Evolutionary conservation across 2,113 vertebrate genomes (phyloP).

Genomic region (Chaenocephalus aceratus): DNA sequence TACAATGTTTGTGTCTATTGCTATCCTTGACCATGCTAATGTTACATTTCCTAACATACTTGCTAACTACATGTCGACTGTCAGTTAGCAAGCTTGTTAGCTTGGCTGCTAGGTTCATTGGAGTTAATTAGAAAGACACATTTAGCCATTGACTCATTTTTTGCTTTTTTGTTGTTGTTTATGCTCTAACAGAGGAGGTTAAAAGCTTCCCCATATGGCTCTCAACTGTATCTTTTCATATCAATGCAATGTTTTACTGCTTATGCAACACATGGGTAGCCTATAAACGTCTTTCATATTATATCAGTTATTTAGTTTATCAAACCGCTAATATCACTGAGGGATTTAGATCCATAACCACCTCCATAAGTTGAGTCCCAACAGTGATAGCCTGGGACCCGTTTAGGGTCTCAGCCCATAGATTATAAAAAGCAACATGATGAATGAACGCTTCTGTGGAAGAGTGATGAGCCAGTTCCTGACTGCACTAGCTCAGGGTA

Average conservation of each 20-base stretch:
- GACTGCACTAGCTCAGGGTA: conserved; percentile 64
- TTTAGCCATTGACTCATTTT: not conserved
- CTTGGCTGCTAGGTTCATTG: not conserved
- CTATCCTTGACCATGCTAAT: no score
- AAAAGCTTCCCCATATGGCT: not conserved
- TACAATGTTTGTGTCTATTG: no score
- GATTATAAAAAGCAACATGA: conserved; percentile 52
- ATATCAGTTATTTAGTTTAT: not conserved
- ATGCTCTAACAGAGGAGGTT: not conserved
- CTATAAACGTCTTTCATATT: not conserved
- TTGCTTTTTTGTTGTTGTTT: not conserved
- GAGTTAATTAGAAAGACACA: not conserved
- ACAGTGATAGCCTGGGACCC: not conserved
- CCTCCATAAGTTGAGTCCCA: not conserved
- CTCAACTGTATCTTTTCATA: not conserved
- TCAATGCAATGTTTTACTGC: not conserved
- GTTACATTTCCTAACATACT: not conserved
- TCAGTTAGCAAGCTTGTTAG: not conserved
- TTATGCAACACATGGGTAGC: not conserved
- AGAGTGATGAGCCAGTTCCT: conserved; percentile 68
- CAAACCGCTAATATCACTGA: not conserved
- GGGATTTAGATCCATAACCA: not conserved
- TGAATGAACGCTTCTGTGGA: conserved; percentile 40
- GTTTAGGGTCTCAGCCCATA: conserved; percentile 33
- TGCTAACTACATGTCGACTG: not conserved